Percentiles rank a stretch among this genome's conserved stretches.
These are phyloP conservation scores for Saccostrea cuccullata DNA, from an alignment of 1,140 invertebrate genomes.

Conservation along the genomic window DNA sequence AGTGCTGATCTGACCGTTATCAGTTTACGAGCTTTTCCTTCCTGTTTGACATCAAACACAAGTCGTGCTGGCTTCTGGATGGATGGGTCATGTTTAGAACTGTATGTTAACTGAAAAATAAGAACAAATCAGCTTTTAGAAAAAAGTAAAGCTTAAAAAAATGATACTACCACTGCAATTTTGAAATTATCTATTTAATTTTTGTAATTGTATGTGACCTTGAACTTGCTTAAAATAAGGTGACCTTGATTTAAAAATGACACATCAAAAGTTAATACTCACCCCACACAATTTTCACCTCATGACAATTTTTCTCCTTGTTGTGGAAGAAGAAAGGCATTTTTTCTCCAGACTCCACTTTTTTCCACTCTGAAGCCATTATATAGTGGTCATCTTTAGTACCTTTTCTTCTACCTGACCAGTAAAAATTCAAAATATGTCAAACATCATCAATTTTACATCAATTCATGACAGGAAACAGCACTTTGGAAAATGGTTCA, in stretches of 20 bases:
- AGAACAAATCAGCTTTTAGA: conserved; percentile 24
- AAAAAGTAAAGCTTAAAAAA: not conserved
- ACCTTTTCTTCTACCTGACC: not conserved
- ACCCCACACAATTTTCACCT: conserved; percentile 68
- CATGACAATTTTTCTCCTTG: conserved; percentile 82
- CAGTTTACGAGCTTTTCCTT: conserved; percentile 95
- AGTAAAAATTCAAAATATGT: no score
- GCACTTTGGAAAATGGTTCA: no score
- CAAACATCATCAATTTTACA: no score
- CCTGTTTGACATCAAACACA: conserved; percentile 87
- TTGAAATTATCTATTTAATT: not conserved
- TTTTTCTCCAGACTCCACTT: conserved; percentile 72
- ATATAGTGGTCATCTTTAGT: conserved; percentile 59
- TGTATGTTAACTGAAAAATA: conserved; percentile 82
- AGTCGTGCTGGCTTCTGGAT: conserved; percentile 69
- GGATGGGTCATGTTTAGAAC: conserved; percentile 62
- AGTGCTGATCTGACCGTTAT: conserved; percentile 96
- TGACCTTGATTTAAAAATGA: no score
- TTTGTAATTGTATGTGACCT: no score
- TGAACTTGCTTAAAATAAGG: no score
- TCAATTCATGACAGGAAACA: no score
- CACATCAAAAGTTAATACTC: no score
- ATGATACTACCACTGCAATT: not conserved
- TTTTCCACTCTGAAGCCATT: conserved; percentile 70
- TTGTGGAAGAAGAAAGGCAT: conserved; percentile 81